These are phyloP conservation scores for Strigamia transsilvanica DNA, from an alignment of 2,888 invertebrate genomes.

Conservation along the genomic window DNA sequence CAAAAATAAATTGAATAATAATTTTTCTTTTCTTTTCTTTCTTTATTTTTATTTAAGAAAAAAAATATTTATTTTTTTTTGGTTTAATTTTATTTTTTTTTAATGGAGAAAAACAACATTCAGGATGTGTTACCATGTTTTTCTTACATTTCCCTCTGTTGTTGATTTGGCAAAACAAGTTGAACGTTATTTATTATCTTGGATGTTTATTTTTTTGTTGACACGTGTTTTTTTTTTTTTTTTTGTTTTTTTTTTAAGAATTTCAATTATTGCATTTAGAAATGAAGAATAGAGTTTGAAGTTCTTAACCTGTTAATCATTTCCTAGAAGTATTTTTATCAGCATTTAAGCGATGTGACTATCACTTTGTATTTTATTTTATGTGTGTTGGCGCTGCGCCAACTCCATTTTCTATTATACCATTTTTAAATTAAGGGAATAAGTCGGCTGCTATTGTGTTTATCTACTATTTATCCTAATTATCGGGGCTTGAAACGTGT, in stretches of 20 bases:
- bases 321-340: slow-evolving; percentile 47
- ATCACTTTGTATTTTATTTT: slow-evolving; percentile 49
- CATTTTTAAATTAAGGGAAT: slow-evolving; percentile 49
- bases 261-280: background rate
- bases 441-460: slow-evolving; percentile 47
- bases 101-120: background rate
- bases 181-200: background rate
- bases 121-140: background rate
- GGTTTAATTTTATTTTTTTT: background rate
- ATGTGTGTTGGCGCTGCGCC: slow-evolving; percentile 21
- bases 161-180: slow-evolving; percentile 1
- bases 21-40: slow-evolving; percentile 7
- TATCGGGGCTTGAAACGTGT: slow-evolving; percentile 49
- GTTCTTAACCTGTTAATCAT: slow-evolving; percentile 47
- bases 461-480: slow-evolving; percentile 49
- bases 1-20: slow-evolving; percentile 37
- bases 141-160: background rate
- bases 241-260: background rate
- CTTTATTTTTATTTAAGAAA: background rate
- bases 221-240: background rate
- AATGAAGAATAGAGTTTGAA: background rate
- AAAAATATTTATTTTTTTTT: background rate
- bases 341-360: slow-evolving; percentile 48
- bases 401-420: slow-evolving; percentile 46
- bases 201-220: background rate